Evolutionary conservation across 92 coral and sea anemone species (phyloP).

Genomic region (Porites divaricata): DNA sequence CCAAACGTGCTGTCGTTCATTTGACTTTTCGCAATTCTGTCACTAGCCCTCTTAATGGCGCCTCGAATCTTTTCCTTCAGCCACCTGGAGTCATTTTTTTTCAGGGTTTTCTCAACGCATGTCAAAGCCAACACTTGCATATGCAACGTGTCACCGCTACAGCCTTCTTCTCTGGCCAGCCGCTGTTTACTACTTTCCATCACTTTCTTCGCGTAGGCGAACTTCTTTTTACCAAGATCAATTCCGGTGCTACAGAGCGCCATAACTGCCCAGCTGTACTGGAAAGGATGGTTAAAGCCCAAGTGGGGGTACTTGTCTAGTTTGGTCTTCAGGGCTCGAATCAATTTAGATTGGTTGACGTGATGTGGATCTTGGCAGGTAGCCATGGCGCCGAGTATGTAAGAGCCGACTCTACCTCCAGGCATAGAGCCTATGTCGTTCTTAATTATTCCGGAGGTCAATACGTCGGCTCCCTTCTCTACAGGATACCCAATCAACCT

Average conservation of each 20-base stretch:
- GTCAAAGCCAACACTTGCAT: conserved; percentile 72
- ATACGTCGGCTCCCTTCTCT: conserved; percentile 53
- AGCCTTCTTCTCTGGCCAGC: not conserved
- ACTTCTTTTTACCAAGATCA: conserved; percentile 14
- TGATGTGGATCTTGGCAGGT: conserved; percentile 69
- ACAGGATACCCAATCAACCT: conserved; percentile 65
- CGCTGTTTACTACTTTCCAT: not conserved
- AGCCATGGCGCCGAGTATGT: conserved; percentile 69
- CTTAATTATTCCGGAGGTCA: conserved; percentile 46
- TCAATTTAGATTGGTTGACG: conserved; percentile 57
- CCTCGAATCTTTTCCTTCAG: not conserved
- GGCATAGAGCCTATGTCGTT: conserved; percentile 42
- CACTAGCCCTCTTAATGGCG: not conserved
- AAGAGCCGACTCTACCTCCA: conserved; percentile 66
- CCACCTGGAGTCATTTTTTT: not conserved
- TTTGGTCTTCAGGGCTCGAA: conserved; percentile 45
- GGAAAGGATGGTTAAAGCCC: conserved; percentile 69
- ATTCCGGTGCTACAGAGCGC: conserved; percentile 76
- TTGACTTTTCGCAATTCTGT: not conserved
- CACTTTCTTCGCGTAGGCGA: conserved; percentile 10
- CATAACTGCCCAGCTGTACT: conserved; percentile 70
- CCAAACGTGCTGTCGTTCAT: conserved; percentile 44
- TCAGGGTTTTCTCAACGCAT: conserved; percentile 39
- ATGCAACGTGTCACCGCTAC: conserved; percentile 56
- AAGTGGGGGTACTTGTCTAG: conserved; percentile 44